Conservation (phyloP, 2,888 invertebrate genomes). For the Emmelina monodactyla region DNA sequence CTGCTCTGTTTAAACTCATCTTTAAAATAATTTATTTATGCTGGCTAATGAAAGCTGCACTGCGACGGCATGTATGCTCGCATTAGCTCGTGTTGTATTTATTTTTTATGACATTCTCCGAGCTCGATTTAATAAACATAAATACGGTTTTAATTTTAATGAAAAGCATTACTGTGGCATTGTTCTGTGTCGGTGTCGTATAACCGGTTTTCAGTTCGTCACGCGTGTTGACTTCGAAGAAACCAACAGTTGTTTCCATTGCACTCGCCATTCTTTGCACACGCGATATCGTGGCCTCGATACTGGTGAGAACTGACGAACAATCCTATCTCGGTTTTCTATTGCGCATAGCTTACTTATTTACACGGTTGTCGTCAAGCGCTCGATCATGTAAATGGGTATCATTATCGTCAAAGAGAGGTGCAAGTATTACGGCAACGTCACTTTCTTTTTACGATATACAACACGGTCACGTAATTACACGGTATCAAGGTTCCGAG, state of each 20-base stretch:
- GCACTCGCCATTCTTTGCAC: constrained; percentile 51
- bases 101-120: too few species aligned
- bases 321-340: constrained; percentile 30
- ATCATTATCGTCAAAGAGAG: constrained; percentile 27
- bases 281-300: constrained; percentile 29
- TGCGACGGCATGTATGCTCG: neutral
- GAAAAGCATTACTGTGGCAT: constrained; percentile 45
- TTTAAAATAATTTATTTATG: neutral
- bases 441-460: constrained; percentile 33
- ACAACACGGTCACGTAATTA: constrained; percentile 20
- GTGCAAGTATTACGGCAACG: constrained; percentile 21
- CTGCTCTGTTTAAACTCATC: too few species aligned
- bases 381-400: constrained; percentile 24
- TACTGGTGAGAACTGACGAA: constrained; percentile 26
- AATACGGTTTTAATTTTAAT: constrained; percentile 34
- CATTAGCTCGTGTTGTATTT: constrained; percentile 1
- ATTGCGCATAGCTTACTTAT: constrained; percentile 20
- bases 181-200: constrained; percentile 49
- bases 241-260: constrained; percentile 57
- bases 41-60: neutral
- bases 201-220: constrained; percentile 47
- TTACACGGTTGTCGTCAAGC: constrained; percentile 23
- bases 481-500: constrained; percentile 31
- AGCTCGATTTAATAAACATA: neutral
- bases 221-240: constrained; percentile 51